Evolutionary conservation across 2,797 vertebrate species (phyloP).

Genomic region (Sebastolobus altivelis): DNA sequence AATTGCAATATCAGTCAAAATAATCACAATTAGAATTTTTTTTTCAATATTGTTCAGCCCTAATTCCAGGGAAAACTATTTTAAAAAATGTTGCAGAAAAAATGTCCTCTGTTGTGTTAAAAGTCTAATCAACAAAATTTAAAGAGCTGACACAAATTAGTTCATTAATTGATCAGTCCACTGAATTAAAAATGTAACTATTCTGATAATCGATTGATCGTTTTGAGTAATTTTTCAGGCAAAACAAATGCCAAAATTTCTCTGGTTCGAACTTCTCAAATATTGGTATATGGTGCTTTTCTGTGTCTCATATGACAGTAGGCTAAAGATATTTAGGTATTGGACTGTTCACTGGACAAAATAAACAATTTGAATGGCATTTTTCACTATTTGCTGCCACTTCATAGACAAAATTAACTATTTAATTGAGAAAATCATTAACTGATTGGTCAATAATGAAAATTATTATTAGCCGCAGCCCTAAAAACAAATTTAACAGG

Average conservation of each 20-base stretch:
- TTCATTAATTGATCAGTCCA: too few relatives aligned
- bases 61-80: neutral
- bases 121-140: neutral
- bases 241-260: neutral
- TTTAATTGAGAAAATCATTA: neutral
- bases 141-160: neutral
- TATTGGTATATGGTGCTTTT: neutral
- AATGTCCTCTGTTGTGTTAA: neutral
- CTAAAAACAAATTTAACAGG: neutral
- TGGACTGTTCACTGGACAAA: neutral
- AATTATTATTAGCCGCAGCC: neutral
- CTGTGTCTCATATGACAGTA: neutral
- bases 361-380: neutral
- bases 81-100: neutral
- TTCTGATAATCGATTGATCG: neutral
- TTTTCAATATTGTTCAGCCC: too few relatives aligned
- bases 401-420: neutral
- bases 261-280: neutral
- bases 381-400: neutral
- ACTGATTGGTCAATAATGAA: neutral
- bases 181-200: neutral
- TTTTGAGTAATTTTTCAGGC: neutral
- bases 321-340: neutral
- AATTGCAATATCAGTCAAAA: too few relatives aligned
- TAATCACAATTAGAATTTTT: too few relatives aligned